Base-by-base conservation (phyloP, 1,140 invertebrate genomes). In the Trichoplusia ni region DNA sequence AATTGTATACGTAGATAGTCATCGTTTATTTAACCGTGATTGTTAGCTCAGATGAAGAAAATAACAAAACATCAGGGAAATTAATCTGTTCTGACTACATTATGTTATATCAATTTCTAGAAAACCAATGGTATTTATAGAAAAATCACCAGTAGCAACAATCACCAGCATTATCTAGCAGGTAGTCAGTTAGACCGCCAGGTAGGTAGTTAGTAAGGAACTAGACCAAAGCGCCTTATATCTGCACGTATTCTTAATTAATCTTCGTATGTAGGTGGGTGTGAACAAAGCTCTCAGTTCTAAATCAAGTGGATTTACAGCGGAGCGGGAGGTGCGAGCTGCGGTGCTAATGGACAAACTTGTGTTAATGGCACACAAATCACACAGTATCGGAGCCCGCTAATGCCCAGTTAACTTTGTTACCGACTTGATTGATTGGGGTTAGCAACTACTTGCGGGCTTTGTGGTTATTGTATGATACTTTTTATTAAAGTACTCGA, bases 271-370 rank as follows among this genome's bases (percentile, higher is more conserved):
- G 18, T 40, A 46, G 25, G 37, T 27, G 25, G n/a, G 46, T 38
- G 37, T 4, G 16, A 11, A 9, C 25, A 23, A 25, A n/a, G n/a
- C n/a, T n/a, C 21, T 29, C 13, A 13, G 38, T 58, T 42, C 38
- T 79, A 75, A 79, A 77, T 79, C 75, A 75, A 69, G 62, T 46
- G 44, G 68, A 79, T 79, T 73, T 75, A 77, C 76, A 58, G 38
- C 35, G 23, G 35, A 33, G 35, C 13, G 21, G 33, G 4, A 13
- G 8, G 9, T 61, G 18, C 1, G 58, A 35, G 27, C 9, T 2
- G 35, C 13, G 2, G 8, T 46, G 64, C 29, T 77, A 80, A 80
- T 77, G 71, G 71, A 59, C 19, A 74, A 75, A 80, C 60, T 80
- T 80, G 49, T 31, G 59, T 33, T 64, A 71, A 64, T 60, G 60